A percentile compares a stretch with the other conserved stretches of the same genome.
Conservation (phyloP, 2,888 invertebrate species). For the Daptonema setosum region DNA sequence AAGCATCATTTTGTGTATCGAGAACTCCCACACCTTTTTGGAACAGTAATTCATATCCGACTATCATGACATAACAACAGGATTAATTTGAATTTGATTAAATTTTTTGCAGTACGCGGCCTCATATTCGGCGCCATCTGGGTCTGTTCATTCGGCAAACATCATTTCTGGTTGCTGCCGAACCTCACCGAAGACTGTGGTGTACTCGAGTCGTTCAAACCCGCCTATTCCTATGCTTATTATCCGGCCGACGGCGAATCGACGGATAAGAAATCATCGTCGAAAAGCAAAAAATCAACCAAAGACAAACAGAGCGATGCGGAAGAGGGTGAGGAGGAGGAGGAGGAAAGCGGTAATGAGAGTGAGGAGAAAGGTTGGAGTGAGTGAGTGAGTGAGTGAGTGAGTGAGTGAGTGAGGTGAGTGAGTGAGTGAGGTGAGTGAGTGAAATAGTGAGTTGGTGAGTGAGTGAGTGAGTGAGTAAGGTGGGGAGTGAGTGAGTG, state of each 20-base stretch:
- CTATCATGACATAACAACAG: too few species aligned
- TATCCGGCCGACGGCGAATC: constrained; percentile 3
- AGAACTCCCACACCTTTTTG: too few species aligned
- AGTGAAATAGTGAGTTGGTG: too few species aligned
- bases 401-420: too few species aligned
- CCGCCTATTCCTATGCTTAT: constrained; percentile 44
- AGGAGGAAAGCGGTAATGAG: not conserved
- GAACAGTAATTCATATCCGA: too few species aligned
- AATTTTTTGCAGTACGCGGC: constrained; percentile 56
- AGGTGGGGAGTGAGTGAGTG: too few species aligned
- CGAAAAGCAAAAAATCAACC: not conserved
- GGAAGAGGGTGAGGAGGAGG: constrained; percentile 8
- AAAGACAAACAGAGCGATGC: constrained; percentile 8
- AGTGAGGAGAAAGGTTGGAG: not conserved
- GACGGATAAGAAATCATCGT: constrained; percentile 6
- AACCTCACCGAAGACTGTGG: constrained; percentile 97
- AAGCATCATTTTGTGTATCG: too few species aligned
- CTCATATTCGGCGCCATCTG: constrained; percentile 77
- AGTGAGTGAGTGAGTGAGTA: too few species aligned
- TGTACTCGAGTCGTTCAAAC: constrained; percentile 94
- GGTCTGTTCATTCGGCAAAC: constrained; percentile 60
- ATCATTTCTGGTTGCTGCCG: constrained; percentile 93
- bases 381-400: too few species aligned
- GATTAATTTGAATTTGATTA: too few species aligned
- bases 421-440: too few species aligned